phyloP scores from a whole-genome alignment of 1,140 invertebrate genomes.

The Zaprionus kolodkinae region DNA sequence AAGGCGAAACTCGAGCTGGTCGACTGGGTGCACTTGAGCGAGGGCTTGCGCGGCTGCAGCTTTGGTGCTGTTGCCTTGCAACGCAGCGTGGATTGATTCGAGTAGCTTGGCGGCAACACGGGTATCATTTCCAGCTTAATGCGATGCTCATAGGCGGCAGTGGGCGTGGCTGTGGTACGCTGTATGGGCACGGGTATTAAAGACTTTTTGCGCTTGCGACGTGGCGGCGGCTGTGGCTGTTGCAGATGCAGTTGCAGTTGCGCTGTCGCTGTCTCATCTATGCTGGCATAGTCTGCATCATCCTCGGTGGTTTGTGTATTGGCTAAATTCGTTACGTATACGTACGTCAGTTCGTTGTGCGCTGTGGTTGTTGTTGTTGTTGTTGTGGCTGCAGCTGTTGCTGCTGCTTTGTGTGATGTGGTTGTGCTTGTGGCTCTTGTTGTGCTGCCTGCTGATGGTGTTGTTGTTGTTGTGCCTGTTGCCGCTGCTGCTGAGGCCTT shows the following conservation, averaged over 20 bases:
- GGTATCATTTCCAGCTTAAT: constrained; percentile 73
- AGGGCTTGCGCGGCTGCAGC: constrained; percentile 54
- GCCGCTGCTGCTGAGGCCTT: constrained; percentile 31
- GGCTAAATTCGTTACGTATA: constrained; percentile 84
- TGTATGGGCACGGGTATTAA: constrained; percentile 66
- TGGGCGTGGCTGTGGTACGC: constrained; percentile 31
- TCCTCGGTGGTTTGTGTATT: constrained; percentile 65
- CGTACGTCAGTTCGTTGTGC: constrained; percentile 82
- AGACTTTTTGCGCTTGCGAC: constrained; percentile 66
- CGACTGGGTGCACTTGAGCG: constrained; percentile 74
- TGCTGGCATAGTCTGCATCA: constrained; percentile 63
- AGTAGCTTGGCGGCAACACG: constrained; percentile 65
- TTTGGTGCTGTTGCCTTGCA: constrained; percentile 31
- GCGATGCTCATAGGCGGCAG: constrained; percentile 71
- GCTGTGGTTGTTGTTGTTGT: constrained; percentile 42
- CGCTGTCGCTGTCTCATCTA: constrained; percentile 39
- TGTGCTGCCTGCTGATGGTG: constrained; percentile 27
- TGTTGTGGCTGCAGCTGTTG: constrained; percentile 32
- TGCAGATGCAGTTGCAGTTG: not conserved
- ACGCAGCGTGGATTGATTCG: constrained; percentile 76
- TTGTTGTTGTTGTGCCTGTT: constrained; percentile 39
- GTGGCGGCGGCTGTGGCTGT: constrained; percentile 45
- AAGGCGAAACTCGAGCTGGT: constrained; percentile 81
- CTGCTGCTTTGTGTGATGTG: constrained; percentile 22
- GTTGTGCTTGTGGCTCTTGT: constrained; percentile 57